Evolutionary conservation across 2,113 vertebrate genomes (phyloP).

Genomic region (Pedionomus torquatus): DNA sequence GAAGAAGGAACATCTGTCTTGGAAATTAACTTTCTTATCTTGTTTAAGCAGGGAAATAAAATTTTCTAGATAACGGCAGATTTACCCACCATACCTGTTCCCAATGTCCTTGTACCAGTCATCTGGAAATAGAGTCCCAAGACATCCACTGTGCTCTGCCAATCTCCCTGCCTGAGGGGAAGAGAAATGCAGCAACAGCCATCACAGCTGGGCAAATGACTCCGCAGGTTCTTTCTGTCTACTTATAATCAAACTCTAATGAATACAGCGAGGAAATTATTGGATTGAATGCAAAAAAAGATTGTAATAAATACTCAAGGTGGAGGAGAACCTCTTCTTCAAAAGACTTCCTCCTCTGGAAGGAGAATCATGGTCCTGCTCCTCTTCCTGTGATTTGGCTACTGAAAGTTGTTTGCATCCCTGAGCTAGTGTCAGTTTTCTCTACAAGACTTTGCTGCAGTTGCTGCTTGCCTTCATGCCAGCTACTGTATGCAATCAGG

Average conservation of each 20-base stretch:
- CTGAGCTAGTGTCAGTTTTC: conserved; percentile 6
- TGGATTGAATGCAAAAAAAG: not conserved
- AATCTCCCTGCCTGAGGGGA: not conserved
- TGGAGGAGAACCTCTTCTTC: not conserved
- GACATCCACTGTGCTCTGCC: not conserved
- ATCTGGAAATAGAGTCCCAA: not conserved
- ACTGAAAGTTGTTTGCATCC: not conserved
- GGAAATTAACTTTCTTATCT: not conserved
- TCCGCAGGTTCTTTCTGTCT: not conserved
- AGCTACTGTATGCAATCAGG: conserved; percentile 42
- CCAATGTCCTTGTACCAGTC: not conserved
- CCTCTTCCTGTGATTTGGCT: not conserved
- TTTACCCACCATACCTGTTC: not conserved
- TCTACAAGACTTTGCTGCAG: not conserved
- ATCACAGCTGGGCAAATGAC: not conserved
- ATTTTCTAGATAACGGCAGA: not conserved
- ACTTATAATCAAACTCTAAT: not conserved
- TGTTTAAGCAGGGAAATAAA: not conserved
- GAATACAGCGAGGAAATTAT: not conserved
- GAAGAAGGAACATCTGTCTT: not conserved
- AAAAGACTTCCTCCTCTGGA: not conserved
- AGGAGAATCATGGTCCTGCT: not conserved
- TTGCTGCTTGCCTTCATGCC: conserved; percentile 22
- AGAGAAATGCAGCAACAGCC: not conserved
- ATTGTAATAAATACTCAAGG: not conserved